Conservation (phyloP, 2,888 invertebrate species). For the Watsonalla binaria region DNA sequence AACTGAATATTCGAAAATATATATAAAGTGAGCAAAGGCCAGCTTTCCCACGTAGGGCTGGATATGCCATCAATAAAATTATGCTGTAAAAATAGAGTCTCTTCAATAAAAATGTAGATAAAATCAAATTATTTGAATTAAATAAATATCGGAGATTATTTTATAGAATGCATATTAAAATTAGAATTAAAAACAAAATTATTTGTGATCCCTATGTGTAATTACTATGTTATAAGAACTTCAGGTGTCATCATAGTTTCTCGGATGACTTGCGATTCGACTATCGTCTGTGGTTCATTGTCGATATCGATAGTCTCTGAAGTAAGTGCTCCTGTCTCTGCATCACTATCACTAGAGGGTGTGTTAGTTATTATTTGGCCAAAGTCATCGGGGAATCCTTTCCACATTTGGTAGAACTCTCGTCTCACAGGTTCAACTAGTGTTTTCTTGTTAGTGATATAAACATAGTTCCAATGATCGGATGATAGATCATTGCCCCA, state of each 20-base stretch:
- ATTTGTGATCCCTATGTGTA: not conserved
- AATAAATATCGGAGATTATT: constrained; percentile 9
- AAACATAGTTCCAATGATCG: constrained; percentile 84
- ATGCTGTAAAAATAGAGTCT: constrained; percentile 21
- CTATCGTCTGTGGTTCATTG: constrained; percentile 15
- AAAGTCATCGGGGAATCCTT: constrained; percentile 25
- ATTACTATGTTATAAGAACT: constrained; percentile 28
- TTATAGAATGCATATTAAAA: not conserved
- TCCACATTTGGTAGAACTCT: constrained; percentile 83
- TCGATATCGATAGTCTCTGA: constrained; percentile 5
- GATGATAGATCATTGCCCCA: constrained; percentile 85
- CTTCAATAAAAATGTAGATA: constrained; percentile 19
- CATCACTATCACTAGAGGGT: constrained; percentile 8
- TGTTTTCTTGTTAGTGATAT: constrained; percentile 79
- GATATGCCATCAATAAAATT: constrained; percentile 18
- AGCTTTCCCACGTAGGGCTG: constrained; percentile 28
- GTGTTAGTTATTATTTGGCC: not conserved
- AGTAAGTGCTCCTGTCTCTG: constrained; percentile 3
- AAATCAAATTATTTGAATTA: constrained; percentile 3
- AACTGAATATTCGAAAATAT: constrained; percentile 16
- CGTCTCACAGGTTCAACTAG: constrained; percentile 75
- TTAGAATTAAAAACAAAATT: not conserved
- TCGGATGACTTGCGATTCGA: constrained; percentile 10
- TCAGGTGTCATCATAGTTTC: constrained; percentile 42
- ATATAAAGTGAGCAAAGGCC: constrained; percentile 25